A percentile compares a stretch with the other conserved stretches of the same genome.
Conservation (phyloP, 2,888 invertebrate species). For the Harpagoxenus sublaevis region DNA sequence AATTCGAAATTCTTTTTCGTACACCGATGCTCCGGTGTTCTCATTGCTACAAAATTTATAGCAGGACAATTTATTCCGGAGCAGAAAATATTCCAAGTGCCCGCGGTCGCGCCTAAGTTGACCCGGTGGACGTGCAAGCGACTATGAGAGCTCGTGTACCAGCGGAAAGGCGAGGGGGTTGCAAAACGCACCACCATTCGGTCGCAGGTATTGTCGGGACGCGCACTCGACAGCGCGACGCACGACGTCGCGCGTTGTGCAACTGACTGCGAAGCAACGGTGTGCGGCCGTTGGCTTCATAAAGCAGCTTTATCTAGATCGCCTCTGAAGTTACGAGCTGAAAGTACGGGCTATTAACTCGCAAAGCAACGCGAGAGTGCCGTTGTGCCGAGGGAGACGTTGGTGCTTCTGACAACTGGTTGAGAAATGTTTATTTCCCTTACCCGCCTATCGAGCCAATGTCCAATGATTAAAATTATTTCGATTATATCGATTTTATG, state of each 20-base stretch:
- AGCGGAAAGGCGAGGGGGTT: conserved; percentile 33
- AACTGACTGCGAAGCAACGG: conserved; percentile 48
- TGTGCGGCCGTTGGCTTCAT: conserved; percentile 70
- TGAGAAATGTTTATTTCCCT: conserved; percentile 64
- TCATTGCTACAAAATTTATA: conserved; percentile 22
- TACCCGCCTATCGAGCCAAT: conserved; percentile 58
- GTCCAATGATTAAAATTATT: conserved; percentile 48
- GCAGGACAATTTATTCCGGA: neutral
- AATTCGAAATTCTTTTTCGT: conserved; percentile 18
- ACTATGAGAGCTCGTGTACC: conserved; percentile 42
- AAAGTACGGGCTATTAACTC: conserved; percentile 80
- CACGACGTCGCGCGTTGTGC: conserved; percentile 48
- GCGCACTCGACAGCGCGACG: conserved; percentile 38
- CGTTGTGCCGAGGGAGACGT: conserved; percentile 27
- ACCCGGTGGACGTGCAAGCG: conserved; percentile 26
- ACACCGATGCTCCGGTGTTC: neutral
- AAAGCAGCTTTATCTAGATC: conserved; percentile 80
- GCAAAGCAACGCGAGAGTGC: conserved; percentile 61
- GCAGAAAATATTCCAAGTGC: conserved; percentile 45
- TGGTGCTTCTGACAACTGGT: conserved; percentile 60
- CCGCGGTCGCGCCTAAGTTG: conserved; percentile 41
- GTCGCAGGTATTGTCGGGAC: conserved; percentile 40
- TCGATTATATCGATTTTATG: neutral
- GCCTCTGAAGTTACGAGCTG: conserved; percentile 74
- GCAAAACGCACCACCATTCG: conserved; percentile 28